Evolutionary conservation across 2,113 vertebrate species (phyloP).

Genomic region (Chaetura pelagica): DNA sequence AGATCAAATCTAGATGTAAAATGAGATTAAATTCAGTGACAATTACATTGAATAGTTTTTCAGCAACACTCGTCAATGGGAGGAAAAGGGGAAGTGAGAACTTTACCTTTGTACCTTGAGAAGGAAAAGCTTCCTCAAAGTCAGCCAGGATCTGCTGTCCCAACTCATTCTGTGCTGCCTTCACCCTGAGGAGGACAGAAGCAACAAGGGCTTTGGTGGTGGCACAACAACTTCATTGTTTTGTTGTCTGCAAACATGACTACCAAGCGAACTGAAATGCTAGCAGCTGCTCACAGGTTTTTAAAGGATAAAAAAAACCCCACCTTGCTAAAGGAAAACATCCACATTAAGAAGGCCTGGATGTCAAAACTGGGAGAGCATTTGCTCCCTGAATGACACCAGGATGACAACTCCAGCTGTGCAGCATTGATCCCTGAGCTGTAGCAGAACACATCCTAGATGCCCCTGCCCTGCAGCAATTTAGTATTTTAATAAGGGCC

Average conservation of each 20-base stretch:
- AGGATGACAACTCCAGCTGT: background rate
- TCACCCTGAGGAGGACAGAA: slow-evolving; percentile 83
- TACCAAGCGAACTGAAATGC: background rate
- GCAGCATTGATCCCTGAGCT: background rate
- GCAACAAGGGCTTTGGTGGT: background rate
- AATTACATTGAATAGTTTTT: background rate
- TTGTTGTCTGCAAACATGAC: background rate
- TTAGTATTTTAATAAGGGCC: background rate
- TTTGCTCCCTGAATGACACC: background rate
- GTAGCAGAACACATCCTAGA: background rate
- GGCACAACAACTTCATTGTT: background rate
- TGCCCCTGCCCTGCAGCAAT: background rate
- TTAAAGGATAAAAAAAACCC: background rate
- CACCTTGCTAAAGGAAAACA: background rate
- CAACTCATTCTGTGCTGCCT: slow-evolving; percentile 93
- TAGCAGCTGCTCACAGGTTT: background rate
- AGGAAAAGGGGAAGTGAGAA: background rate
- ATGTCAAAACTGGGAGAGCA: background rate
- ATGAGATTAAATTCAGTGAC: background rate
- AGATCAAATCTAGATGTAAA: background rate
- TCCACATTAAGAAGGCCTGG: background rate
- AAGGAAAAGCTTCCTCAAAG: slow-evolving; percentile 96
- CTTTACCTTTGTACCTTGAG: slow-evolving; percentile 94
- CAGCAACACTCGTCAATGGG: background rate
- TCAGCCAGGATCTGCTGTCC: slow-evolving; percentile 97